A percentile compares a stretch with the other conserved stretches of the same genome.
These are phyloP conservation scores for Cisticola juncidis DNA, from an alignment of 2,113 vertebrate species.

Conservation along the genomic window DNA sequence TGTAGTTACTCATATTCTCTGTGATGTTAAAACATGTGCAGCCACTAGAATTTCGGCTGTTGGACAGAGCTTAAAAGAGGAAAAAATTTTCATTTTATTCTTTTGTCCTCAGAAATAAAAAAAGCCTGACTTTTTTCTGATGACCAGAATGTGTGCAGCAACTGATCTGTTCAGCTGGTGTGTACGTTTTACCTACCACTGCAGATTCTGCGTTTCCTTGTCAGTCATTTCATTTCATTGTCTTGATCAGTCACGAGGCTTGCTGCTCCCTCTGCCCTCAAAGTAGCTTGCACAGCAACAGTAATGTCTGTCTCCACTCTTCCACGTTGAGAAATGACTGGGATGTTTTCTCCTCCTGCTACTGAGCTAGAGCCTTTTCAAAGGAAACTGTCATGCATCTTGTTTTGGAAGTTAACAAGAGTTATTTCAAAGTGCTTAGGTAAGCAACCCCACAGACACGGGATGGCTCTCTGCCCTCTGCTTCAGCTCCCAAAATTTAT, in stretches of 20 bases:
- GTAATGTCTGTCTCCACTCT: neutral
- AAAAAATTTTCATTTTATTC: neutral
- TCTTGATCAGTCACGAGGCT: neutral
- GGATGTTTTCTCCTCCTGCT: neutral
- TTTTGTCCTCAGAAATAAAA: neutral
- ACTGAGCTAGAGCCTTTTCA: neutral
- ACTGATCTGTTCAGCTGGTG: neutral
- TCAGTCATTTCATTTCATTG: neutral
- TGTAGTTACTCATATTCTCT: neutral
- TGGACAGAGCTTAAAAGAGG: neutral
- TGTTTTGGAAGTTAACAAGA: neutral
- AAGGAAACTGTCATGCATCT: neutral
- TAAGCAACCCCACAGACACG: accelerated
- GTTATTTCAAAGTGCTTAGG: neutral
- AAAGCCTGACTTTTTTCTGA: neutral
- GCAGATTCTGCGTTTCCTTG: neutral
- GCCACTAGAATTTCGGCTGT: neutral
- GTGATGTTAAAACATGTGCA: neutral
- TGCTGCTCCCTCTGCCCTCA: neutral
- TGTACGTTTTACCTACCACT: neutral
- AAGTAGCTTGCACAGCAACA: neutral
- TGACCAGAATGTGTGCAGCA: neutral
- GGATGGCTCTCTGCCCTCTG: neutral
- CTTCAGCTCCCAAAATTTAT: neutral
- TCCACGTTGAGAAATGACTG: neutral